Evolutionary conservation across 1,140 invertebrate species (phyloP), one percentile per base, ranked within the genome.

Genomic region (Archivesica marissinica): DNA sequence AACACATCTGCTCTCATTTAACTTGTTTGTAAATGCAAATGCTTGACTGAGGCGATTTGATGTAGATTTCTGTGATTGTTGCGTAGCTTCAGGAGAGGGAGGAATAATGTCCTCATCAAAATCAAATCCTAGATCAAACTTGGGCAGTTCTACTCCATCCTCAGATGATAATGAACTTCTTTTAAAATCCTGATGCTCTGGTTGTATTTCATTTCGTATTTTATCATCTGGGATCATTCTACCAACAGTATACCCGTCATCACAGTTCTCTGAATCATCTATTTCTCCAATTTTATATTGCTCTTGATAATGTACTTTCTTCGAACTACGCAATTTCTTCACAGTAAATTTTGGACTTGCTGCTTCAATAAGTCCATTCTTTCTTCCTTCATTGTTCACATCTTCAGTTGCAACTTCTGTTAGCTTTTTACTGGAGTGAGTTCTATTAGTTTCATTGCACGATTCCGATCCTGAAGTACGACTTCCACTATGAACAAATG

Each of bases 81-180:
- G 41, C 23, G 25, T 68, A 44, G 68, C 25, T n/a, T 56, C 41
- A 54, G 82, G 82, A 54, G 82, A 85, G 41, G 82, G 82, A 0
- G 82, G 82, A 39, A 85, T 78, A 66, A 77, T 68, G 44, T 85
- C 82, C 25, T 85, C 82, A 70, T 85, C 82, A 39, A 85, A 33
- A 54, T 85, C 72, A 78, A 85, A 85, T 7, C 72, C 82, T 39
- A 85, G 35, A 77, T 77, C 82, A 85, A 85, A 85, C 47, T 68
- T 39, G 11, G 82, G 82, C n/a, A 85, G n/a, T 25, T 85, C 74
- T 38, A 85, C 28, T 1, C 35, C 47, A 30, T 76, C 74, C 41
- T 68, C 59, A 20, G 66, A 83, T 28, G 68, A 74, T n/a, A 54
- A 25, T 1, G 80, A 83, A 13, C 23, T n/a, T 50, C 64, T 68